Evolutionary conservation across 2,113 vertebrate genomes (phyloP), one percentile per base, ranked within the genome.

Genomic region (Misgurnus mizolepis): DNA sequence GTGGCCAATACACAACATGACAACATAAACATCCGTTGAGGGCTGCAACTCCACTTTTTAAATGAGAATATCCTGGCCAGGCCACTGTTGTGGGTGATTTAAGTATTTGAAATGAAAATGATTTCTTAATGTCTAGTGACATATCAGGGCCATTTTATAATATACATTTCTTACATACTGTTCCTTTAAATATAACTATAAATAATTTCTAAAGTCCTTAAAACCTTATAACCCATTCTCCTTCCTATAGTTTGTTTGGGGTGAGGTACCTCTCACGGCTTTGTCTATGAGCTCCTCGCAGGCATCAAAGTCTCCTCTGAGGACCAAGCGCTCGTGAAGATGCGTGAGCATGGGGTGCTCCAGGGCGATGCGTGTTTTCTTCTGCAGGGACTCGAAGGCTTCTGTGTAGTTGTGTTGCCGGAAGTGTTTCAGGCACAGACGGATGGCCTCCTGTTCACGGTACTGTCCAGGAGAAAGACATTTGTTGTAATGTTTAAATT

Each of bases 371-470:
- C 91, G 96, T 3, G 97, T 99, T 91, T 99, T 99, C 94, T 99
- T 99, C 91, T 99, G 97, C 89, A 99, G 91, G 0, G 97, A 99
- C 89, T 99, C 97, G n/a, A 99, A 99, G 80, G 98, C 98, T 83
- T 99, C 98, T 0, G 97, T 99, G 91, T 99, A 99, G 94, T 99
- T 99, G 91, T 99, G 98, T 85, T 99, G 98, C 72, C 98, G 93
- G 81, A 99, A 99, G 90, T 99, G 98, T 91, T 99, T 99, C 71
- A 99, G 93, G 90, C 98, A 99, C 86, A 99, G 95, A 74, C 98
- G 96, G 93, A 99, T 99, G 89, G 97, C 98, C 94, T 99, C 98
- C 93, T 99, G 97, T 95, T 99, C 98, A 91, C 97, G 95, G 95
- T 99, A 99, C 98, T 99, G 93, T 93, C 87, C 15, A 34, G 14